These are phyloP conservation scores for Pristionchus mayeri DNA, from an alignment of 2,888 invertebrate genomes.

Conservation along the genomic window DNA sequence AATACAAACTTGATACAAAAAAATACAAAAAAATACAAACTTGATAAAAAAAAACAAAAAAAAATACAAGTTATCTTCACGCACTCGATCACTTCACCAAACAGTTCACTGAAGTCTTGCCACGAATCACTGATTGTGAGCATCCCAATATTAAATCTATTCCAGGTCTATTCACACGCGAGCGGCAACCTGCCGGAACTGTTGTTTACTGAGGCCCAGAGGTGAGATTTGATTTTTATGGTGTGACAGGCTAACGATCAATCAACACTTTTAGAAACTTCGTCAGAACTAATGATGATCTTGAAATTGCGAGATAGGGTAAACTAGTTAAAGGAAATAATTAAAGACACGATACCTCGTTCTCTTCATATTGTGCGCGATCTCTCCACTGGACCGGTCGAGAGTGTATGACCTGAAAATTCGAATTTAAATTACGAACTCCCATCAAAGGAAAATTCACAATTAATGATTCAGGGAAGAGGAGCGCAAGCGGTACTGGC, in stretches of 20 bases:
- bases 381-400: too few relatives aligned
- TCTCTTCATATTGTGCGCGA: too few relatives aligned
- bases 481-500: slow-evolving; percentile 22
- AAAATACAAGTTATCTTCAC: background rate
- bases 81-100: background rate
- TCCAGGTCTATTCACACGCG: slow-evolving; percentile 32
- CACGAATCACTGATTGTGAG: background rate
- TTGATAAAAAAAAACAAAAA: background rate
- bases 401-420: too few relatives aligned
- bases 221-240: background rate
- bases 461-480: background rate
- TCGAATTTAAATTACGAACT: too few relatives aligned
- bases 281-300: too few relatives aligned
- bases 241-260: too few relatives aligned
- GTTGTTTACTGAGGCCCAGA: background rate
- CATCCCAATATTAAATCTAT: background rate
- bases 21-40: background rate
- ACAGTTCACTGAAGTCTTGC: too few relatives aligned
- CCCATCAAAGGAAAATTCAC: background rate
- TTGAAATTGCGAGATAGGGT: too few relatives aligned
- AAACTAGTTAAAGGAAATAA: too few relatives aligned
- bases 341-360: too few relatives aligned
- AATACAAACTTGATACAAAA: background rate
- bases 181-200: slow-evolving; percentile 9
- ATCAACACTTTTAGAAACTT: too few relatives aligned